Conservation (phyloP, 2,888 invertebrate species). For the Thymelicus lineola region DNA sequence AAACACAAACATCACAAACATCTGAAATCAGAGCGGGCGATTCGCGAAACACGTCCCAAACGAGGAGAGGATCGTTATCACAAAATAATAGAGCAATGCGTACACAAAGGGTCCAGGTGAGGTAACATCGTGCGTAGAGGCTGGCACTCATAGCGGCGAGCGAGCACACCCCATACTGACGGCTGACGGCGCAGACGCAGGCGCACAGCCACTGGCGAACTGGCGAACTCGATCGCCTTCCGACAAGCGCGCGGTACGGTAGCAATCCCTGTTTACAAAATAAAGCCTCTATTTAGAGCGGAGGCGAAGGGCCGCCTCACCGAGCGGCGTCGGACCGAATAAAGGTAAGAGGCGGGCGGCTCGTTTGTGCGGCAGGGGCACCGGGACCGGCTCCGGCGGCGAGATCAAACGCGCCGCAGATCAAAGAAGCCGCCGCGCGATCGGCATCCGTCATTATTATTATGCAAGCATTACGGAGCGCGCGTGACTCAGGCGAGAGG, state of each 20-base stretch:
- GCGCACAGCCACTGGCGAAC: slow-evolving; percentile 53
- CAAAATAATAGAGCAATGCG: slow-evolving; percentile 61
- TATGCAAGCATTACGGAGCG: slow-evolving; percentile 85
- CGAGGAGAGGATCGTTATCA: slow-evolving; percentile 30
- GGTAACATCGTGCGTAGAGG: slow-evolving; percentile 52
- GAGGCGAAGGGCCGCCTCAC: slow-evolving; percentile 80
- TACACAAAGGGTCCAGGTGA: slow-evolving; percentile 78
- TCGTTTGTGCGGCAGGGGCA: slow-evolving; percentile 82
- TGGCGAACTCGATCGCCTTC: slow-evolving; percentile 45
- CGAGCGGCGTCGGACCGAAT: slow-evolving; percentile 81
- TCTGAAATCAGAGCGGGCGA: background rate
- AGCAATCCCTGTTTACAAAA: slow-evolving; percentile 82
- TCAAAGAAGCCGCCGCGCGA: slow-evolving; percentile 85
- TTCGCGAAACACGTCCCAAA: slow-evolving; percentile 15
- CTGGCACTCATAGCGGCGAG: slow-evolving; percentile 56
- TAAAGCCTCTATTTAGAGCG: slow-evolving; percentile 83
- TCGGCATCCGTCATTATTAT: slow-evolving; percentile 86
- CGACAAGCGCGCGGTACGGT: slow-evolving; percentile 62
- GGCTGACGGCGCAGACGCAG: slow-evolving; percentile 55
- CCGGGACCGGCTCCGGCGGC: slow-evolving; percentile 81
- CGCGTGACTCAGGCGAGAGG: slow-evolving; percentile 84
- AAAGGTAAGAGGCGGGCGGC: slow-evolving; percentile 78
- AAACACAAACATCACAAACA: slow-evolving; percentile 14
- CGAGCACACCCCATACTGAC: slow-evolving; percentile 77
- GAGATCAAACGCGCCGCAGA: slow-evolving; percentile 82